Conservation (phyloP, 2,113 vertebrate species). For the Stigmatopora argus region DNA sequence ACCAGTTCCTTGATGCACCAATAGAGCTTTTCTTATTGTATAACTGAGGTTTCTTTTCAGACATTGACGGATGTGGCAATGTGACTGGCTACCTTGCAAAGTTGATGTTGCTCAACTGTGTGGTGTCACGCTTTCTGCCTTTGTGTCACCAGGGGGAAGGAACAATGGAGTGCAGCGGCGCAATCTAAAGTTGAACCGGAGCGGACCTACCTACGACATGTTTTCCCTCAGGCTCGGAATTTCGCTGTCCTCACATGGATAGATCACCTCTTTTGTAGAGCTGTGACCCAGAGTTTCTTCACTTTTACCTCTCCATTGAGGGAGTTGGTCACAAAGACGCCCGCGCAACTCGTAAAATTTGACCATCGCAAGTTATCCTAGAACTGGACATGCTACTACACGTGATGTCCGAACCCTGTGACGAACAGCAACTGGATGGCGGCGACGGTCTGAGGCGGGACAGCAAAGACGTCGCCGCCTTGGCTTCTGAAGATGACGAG, state of each 20-base stretch:
- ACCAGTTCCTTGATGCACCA: slow-evolving; percentile 12
- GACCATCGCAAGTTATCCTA: not conserved
- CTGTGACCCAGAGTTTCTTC: slow-evolving; percentile 4
- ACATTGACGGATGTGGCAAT: slow-evolving; percentile 3
- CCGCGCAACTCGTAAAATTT: not conserved
- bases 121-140: not conserved
- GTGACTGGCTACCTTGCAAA: not conserved
- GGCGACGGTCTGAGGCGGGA: slow-evolving; percentile 31
- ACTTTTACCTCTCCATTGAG: slow-evolving; percentile 13
- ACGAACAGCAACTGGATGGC: slow-evolving; percentile 40
- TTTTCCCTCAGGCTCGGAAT: slow-evolving; percentile 1
- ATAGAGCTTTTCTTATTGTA: not conserved
- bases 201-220: slow-evolving; percentile 14
- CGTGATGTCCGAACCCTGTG: slow-evolving; percentile 76
- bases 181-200: not conserved
- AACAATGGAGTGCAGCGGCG: not conserved
- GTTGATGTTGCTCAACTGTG: not conserved
- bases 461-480: slow-evolving; percentile 73
- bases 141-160: slow-evolving; percentile 1
- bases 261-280: not conserved
- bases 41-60: slow-evolving; percentile 5
- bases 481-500: slow-evolving; percentile 78
- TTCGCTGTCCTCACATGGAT: slow-evolving; percentile 30
- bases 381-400: slow-evolving; percentile 24
- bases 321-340: not conserved